phyloP scores from a whole-genome alignment of 2,113 vertebrate genomes.

The Etheostoma spectabile region DNA sequence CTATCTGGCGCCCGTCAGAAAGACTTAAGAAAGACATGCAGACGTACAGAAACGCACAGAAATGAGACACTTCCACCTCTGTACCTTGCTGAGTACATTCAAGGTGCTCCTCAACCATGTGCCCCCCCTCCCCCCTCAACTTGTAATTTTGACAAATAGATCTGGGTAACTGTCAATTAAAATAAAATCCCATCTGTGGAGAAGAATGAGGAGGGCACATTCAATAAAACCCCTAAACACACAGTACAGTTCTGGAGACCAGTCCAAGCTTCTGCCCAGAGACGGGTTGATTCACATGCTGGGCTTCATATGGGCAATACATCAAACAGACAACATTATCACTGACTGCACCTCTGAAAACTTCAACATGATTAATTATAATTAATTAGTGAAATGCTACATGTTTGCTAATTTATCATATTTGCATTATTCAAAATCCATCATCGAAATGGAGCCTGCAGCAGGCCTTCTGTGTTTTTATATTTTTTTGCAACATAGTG shows the following conservation, averaged over 20 bases:
- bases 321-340: conserved; percentile 83
- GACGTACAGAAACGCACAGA: conserved; percentile 40
- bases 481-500: conserved; percentile 49
- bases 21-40: conserved; percentile 54
- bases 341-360: conserved; percentile 77
- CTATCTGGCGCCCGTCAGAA: conserved; percentile 58
- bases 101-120: conserved; percentile 48
- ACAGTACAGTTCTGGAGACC: conserved; percentile 40
- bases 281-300: conserved; percentile 72
- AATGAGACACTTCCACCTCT: conserved; percentile 58
- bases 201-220: conserved; percentile 69
- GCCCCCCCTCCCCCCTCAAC: conserved; percentile 11
- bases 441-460: conserved; percentile 77
- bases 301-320: conserved; percentile 74
- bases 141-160: conserved; percentile 81
- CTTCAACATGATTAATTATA: conserved; percentile 83
- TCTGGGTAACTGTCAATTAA: conserved; percentile 84
- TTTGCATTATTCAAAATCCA: conserved; percentile 81
- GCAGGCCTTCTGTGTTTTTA: conserved; percentile 37
- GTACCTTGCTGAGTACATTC: conserved; percentile 26
- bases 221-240: conserved; percentile 43
- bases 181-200: conserved; percentile 80
- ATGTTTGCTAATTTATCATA: conserved; percentile 80
- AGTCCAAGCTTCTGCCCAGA: conserved; percentile 59
- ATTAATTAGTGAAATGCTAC: conserved; percentile 83